Evolutionary conservation across 2,113 vertebrate species (phyloP).

Genomic region (Felis chaus): DNA sequence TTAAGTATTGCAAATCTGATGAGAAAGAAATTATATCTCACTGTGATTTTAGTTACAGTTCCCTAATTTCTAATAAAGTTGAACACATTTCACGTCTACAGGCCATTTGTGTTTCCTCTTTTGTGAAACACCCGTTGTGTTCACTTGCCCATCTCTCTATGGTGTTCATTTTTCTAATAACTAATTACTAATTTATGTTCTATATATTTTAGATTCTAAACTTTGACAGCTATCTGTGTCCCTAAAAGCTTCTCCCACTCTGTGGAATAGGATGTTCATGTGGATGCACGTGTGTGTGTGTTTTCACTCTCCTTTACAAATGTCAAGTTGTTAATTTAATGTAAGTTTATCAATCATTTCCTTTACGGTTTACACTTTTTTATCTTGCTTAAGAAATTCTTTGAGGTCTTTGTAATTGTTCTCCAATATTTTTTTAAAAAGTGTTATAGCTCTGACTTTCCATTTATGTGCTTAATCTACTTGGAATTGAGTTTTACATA

Average conservation of each 20-base stretch:
- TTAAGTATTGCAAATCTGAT: not conserved
- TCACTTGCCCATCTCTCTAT: not conserved
- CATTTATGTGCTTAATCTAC: not conserved
- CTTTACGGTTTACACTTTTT: not conserved
- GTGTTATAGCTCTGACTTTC: not conserved
- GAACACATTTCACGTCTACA: not conserved
- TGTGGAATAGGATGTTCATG: not conserved
- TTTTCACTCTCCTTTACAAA: not conserved
- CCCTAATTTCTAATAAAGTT: not conserved
- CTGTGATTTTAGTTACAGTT: not conserved
- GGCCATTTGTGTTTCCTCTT: not conserved
- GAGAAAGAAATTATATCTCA: not conserved
- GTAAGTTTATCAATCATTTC: not conserved
- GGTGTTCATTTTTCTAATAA: not conserved
- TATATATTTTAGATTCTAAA: not conserved
- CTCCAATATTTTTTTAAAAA: not conserved
- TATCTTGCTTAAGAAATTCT: not conserved
- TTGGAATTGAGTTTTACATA: not conserved
- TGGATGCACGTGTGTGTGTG: not conserved
- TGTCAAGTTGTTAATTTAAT: not conserved
- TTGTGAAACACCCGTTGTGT: not conserved
- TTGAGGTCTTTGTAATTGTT: not conserved
- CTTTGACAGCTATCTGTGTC: not conserved
- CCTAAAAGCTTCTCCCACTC: not conserved
- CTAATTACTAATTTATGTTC: not conserved